Evolutionary conservation across 2,797 vertebrate species (phyloP).

Genomic region (Coilia nasus): DNA sequence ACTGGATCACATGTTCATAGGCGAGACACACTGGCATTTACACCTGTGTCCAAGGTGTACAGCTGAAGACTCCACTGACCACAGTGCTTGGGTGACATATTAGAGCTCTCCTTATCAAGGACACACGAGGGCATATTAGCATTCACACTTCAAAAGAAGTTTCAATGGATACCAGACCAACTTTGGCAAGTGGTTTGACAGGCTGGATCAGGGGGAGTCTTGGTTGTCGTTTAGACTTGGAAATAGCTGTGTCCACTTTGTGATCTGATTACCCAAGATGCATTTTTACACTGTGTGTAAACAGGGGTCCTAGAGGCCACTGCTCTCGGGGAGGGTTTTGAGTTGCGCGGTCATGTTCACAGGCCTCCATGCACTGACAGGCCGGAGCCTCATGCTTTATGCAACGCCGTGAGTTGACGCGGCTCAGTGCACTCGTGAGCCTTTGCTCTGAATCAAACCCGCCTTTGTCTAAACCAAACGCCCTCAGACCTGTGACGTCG

Average conservation of each 20-base stretch:
- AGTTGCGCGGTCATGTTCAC: slow-evolving; percentile 67
- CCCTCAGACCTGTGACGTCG: slow-evolving; percentile 60
- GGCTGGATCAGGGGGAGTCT: neutral
- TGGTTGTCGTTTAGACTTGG: slow-evolving; percentile 7
- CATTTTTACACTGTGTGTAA: too few species aligned
- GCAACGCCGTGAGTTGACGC: slow-evolving; percentile 56
- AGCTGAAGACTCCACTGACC: too few species aligned
- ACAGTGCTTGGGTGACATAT: too few species aligned
- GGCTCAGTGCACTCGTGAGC: slow-evolving; percentile 37
- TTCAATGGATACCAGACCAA: too few species aligned
- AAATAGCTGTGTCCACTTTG: neutral
- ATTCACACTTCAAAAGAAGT: too few species aligned
- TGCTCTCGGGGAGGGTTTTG: slow-evolving; percentile 44
- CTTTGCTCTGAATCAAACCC: slow-evolving; percentile 69
- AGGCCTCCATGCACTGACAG: slow-evolving; percentile 48
- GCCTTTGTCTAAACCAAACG: slow-evolving; percentile 70
- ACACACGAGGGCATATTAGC: too few species aligned
- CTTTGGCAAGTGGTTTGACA: too few species aligned
- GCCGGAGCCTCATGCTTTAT: slow-evolving; percentile 66
- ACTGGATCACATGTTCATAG: too few species aligned
- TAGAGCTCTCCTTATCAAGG: too few species aligned
- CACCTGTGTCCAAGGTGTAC: too few species aligned
- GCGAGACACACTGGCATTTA: too few species aligned
- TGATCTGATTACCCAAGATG: slow-evolving; percentile 17
- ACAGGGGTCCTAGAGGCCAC: neutral